phyloP scores from a whole-genome alignment of 2,113 vertebrate genomes.

The Stegastes partitus region DNA sequence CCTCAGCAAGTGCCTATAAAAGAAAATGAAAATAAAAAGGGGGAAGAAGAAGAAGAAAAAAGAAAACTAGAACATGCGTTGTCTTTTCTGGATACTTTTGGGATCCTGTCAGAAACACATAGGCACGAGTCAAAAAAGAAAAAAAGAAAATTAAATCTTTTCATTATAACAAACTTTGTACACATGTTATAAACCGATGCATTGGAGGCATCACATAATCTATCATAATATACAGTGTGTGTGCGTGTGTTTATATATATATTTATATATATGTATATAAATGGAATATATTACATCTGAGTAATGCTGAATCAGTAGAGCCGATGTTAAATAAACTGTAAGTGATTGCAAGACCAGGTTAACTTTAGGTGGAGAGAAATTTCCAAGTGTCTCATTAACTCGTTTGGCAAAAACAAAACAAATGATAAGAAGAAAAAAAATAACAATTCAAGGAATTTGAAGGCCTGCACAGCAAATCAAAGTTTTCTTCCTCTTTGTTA shows the following conservation, averaged over 20 bases:
- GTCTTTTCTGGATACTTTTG: constrained; percentile 87
- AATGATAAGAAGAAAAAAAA: neutral
- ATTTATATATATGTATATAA: constrained; percentile 72
- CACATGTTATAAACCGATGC: constrained; percentile 90
- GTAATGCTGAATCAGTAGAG: constrained; percentile 88
- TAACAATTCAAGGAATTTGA: constrained; percentile 22
- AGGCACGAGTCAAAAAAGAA: constrained; percentile 94
- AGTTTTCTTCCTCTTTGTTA: constrained; percentile 72
- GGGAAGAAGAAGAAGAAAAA: constrained; percentile 2
- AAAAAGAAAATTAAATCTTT: constrained; percentile 83
- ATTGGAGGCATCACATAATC: constrained; percentile 89
- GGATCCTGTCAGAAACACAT: constrained; percentile 92
- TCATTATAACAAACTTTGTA: constrained; percentile 94
- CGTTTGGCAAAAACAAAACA: constrained; percentile 66
- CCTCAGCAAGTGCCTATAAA: constrained; percentile 99
- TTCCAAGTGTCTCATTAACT: constrained; percentile 75
- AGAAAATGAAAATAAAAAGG: constrained; percentile 39
- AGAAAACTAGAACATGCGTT: constrained; percentile 90
- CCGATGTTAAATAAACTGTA: constrained; percentile 86
- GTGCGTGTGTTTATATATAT: constrained; percentile 57
- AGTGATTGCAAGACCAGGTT: constrained; percentile 84
- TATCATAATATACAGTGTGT: constrained; percentile 82
- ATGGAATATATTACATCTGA: constrained; percentile 88
- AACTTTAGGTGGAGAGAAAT: constrained; percentile 63
- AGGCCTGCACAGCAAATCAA: constrained; percentile 71